Conservation (phyloP, 2,888 invertebrate genomes). For the Noctuana brunneofusca region DNA sequence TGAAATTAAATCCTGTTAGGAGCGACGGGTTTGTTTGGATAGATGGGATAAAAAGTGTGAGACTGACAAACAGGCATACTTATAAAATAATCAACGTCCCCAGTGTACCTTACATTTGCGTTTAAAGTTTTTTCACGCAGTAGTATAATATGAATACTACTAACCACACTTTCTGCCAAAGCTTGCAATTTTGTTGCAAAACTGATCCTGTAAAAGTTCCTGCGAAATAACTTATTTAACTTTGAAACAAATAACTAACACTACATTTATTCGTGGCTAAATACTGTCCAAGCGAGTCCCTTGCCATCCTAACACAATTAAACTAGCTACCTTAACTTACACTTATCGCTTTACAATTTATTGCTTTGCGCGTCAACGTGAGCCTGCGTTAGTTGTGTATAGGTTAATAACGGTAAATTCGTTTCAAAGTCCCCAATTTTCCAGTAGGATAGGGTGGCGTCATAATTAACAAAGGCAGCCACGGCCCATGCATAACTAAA, state of each 20-base stretch:
- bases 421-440: conserved; percentile 61
- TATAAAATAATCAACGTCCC: too few relatives aligned
- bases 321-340: background rate
- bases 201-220: too few relatives aligned
- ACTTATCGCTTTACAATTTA: conserved; percentile 1
- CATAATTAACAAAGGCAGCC: conserved; percentile 75
- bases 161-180: too few relatives aligned
- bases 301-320: background rate
- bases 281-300: background rate
- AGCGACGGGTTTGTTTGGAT: too few relatives aligned
- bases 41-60: too few relatives aligned
- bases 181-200: too few relatives aligned
- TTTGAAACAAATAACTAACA: background rate
- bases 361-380: background rate
- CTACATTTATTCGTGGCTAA: background rate
- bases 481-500: conserved; percentile 72
- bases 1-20: too few relatives aligned
- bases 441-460: conserved; percentile 56
- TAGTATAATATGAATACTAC: too few relatives aligned
- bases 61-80: too few relatives aligned
- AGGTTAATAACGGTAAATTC: background rate
- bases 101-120: too few relatives aligned
- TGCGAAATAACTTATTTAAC: too few relatives aligned
- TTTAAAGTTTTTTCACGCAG: too few relatives aligned
- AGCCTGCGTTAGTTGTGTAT: conserved; percentile 9